A percentile compares a stretch with the other conserved stretches of the same genome.
Conservation (phyloP, 2,888 invertebrate genomes). For the Torymus aiolomorphi region DNA sequence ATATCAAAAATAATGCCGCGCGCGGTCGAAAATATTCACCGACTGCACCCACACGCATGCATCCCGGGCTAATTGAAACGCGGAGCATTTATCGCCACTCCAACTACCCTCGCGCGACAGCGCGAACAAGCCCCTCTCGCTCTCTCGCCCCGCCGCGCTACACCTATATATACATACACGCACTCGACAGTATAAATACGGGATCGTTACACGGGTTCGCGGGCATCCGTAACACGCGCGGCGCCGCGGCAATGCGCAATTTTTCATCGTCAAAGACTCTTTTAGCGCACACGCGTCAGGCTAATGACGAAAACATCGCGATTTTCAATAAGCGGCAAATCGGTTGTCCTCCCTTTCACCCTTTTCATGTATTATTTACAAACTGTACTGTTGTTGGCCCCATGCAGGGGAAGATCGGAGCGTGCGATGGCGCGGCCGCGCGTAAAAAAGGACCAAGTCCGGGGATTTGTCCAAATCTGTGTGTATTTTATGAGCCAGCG, state of each 20-base stretch:
- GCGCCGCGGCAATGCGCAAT: neutral
- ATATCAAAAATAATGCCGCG: no score
- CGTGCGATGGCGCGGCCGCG: slow-evolving; percentile 6
- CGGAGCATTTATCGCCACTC: no score
- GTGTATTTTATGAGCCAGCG: slow-evolving; percentile 57
- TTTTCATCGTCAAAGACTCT: slow-evolving; percentile 9
- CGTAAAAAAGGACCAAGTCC: neutral
- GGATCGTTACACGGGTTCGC: neutral
- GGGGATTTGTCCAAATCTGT: slow-evolving; percentile 55
- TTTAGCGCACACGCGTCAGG: neutral
- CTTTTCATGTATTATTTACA: slow-evolving; percentile 27
- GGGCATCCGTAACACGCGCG: neutral
- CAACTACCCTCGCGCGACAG: no score
- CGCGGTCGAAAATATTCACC: no score
- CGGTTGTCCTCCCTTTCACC: neutral
- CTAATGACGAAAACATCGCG: slow-evolving; percentile 16
- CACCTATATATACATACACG: neutral
- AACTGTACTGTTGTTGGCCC: slow-evolving; percentile 2
- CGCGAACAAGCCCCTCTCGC: no score
- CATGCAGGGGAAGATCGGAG: slow-evolving; percentile 1
- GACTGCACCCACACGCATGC: no score
- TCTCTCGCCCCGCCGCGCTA: neutral
- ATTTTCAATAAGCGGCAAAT: slow-evolving; percentile 44
- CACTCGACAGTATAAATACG: neutral
- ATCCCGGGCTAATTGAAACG: no score